Evolutionary conservation across 2,797 vertebrate species (phyloP).

Genomic region (Amblyopsis hoosieri): DNA sequence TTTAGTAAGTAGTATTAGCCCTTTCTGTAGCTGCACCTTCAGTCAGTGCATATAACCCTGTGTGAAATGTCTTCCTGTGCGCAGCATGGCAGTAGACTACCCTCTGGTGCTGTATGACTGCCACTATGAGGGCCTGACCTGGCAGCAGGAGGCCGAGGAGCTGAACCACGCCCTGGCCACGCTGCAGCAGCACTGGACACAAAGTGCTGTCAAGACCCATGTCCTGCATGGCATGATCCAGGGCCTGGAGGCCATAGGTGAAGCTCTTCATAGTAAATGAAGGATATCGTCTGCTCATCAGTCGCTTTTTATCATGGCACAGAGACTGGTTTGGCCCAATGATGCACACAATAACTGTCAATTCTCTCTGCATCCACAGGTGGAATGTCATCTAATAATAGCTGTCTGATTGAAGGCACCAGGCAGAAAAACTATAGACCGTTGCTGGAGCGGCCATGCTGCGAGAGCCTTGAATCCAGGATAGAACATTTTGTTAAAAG

Average conservation of each 20-base stretch:
- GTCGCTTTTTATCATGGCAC: no score
- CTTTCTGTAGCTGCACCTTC: no score
- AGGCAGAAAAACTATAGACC: conserved; percentile 85
- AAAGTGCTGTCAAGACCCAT: conserved; percentile 82
- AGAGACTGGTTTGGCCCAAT: no score
- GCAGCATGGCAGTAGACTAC: conserved; percentile 94
- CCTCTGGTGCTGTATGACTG: conserved; percentile 91
- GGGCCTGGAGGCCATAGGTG: conserved; percentile 77
- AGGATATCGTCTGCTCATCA: background rate
- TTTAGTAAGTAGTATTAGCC: no score
- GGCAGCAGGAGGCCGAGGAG: conserved; percentile 83
- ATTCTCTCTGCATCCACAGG: conserved; percentile 46
- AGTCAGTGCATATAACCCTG: no score
- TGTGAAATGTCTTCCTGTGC: background rate
- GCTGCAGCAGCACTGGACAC: conserved; percentile 90
- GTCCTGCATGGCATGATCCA: conserved; percentile 84
- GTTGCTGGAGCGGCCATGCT: conserved; percentile 86
- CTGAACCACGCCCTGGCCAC: conserved; percentile 69
- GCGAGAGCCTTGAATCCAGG: conserved; percentile 89
- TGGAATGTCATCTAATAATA: conserved; percentile 47
- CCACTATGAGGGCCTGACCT: conserved; percentile 84
- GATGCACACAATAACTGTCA: background rate
- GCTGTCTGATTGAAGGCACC: conserved; percentile 86
- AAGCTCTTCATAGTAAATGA: background rate
- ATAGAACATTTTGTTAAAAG: conserved; percentile 89